These are phyloP conservation scores for Cephus runcator DNA, from an alignment of 2,888 invertebrate genomes.

Conservation along the genomic window DNA sequence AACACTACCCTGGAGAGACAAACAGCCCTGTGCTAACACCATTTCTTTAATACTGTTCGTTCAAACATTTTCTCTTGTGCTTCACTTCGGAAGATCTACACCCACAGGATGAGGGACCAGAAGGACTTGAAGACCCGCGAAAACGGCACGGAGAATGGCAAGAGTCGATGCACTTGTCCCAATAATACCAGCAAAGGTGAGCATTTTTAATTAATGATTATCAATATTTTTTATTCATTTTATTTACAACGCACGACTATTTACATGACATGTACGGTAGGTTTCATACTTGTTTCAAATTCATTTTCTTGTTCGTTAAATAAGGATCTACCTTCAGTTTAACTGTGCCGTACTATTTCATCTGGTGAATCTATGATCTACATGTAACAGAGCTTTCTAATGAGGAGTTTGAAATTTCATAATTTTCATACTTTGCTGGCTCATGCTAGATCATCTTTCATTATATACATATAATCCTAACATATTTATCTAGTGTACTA, in stretches of 20 bases:
- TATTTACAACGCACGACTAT: background rate
- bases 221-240: background rate
- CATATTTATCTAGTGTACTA: background rate
- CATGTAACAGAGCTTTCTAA: background rate
- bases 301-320: background rate
- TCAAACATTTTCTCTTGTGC: background rate
- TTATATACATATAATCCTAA: background rate
- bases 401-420: background rate
- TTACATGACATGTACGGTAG: background rate
- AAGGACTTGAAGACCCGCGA: conserved; percentile 14
- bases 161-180: conserved; percentile 9
- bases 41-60: background rate
- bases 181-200: conserved; percentile 9
- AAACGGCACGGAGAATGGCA: conserved; percentile 15
- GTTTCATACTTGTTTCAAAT: background rate
- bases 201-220: background rate
- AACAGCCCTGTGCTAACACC: background rate
- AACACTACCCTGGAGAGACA: conserved; percentile 7
- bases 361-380: background rate
- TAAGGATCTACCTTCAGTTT: background rate
- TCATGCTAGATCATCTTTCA: background rate
- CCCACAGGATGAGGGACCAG: conserved; percentile 16
- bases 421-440: background rate
- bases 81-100: background rate
- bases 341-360: background rate